phyloP scores from a whole-genome alignment of 2,797 vertebrate genomes.

The Micromesistius poutassou region DNA sequence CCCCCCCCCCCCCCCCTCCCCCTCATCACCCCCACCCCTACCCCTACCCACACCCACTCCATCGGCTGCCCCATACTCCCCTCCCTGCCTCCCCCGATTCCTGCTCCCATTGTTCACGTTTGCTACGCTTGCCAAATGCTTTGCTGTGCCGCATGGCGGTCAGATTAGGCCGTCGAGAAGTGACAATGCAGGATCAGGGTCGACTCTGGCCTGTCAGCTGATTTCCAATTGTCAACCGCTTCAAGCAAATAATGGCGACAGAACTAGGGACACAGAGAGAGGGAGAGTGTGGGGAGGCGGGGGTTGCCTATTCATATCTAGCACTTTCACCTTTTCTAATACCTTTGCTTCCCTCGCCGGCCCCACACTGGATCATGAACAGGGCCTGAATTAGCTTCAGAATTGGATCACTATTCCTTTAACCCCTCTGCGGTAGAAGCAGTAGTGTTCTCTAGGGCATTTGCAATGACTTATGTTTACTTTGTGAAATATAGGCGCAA shows the following conservation, averaged over 20 bases:
- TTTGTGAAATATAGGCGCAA: constrained; percentile 9
- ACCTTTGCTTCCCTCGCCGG: constrained; percentile 21
- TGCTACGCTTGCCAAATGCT: constrained; percentile 77
- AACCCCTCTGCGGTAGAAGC: constrained; percentile 19
- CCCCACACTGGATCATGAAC: constrained; percentile 32
- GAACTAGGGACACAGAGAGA: constrained; percentile 56
- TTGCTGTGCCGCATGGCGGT: constrained; percentile 71
- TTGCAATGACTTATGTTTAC: background rate
- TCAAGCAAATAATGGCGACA: constrained; percentile 73
- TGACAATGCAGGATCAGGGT: constrained; percentile 78
- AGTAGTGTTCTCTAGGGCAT: constrained; percentile 1
- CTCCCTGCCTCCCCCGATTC: constrained; percentile 53
- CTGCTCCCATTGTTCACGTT: constrained; percentile 75
- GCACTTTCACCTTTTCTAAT: constrained; percentile 55
- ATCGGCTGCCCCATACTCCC: constrained; percentile 43
- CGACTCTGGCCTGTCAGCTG: constrained; percentile 69
- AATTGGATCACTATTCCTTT: constrained; percentile 21
- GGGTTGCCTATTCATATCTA: constrained; percentile 61
- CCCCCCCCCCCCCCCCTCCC: constrained; percentile 31
- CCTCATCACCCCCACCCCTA: constrained; percentile 38
- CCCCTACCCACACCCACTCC: constrained; percentile 44
- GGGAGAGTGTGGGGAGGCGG: constrained; percentile 38
- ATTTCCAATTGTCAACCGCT: constrained; percentile 72
- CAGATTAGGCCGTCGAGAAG: constrained; percentile 80
- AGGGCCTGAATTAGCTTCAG: constrained; percentile 39